phyloP scores from a whole-genome alignment of 2,888 invertebrate species.

The Pogonocherus hispidulus region DNA sequence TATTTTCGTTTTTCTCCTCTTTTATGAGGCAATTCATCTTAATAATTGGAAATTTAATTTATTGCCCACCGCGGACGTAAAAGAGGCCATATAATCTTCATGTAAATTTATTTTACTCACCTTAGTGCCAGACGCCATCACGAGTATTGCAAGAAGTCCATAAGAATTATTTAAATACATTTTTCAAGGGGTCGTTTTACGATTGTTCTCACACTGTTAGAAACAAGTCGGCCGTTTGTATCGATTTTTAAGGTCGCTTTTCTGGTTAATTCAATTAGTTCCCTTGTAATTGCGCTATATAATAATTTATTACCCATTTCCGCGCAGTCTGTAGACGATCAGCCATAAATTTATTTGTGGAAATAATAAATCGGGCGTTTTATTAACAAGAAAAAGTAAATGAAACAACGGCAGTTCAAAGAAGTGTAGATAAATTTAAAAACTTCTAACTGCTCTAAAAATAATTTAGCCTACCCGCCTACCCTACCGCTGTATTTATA shows the following conservation, averaged over 20 bases:
- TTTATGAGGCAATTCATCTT: slow-evolving; percentile 43
- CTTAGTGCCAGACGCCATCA: slow-evolving; percentile 33
- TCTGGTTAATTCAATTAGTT: slow-evolving; percentile 1
- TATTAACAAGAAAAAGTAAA: too few relatives aligned
- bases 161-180: slow-evolving; percentile 39
- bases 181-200: slow-evolving; percentile 25
- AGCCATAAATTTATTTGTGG: neutral
- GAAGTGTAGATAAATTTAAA: too few relatives aligned
- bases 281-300: neutral
- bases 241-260: slow-evolving; percentile 27
- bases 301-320: neutral
- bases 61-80: slow-evolving; percentile 34
- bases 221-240: neutral
- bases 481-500: too few relatives aligned
- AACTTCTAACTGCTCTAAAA: too few relatives aligned
- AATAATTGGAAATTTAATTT: slow-evolving; percentile 47
- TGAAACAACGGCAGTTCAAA: too few relatives aligned
- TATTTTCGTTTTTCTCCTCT: slow-evolving; percentile 36
- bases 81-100: slow-evolving; percentile 37
- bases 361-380: too few relatives aligned
- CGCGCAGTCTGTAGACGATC: neutral
- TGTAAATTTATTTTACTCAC: slow-evolving; percentile 45
- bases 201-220: neutral
- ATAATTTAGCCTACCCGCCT: too few relatives aligned
- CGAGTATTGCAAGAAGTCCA: slow-evolving; percentile 35